These are phyloP conservation scores for Monodelphis domestica DNA, from an alignment of 2,797 vertebrate genomes.

Conservation along the genomic window DNA sequence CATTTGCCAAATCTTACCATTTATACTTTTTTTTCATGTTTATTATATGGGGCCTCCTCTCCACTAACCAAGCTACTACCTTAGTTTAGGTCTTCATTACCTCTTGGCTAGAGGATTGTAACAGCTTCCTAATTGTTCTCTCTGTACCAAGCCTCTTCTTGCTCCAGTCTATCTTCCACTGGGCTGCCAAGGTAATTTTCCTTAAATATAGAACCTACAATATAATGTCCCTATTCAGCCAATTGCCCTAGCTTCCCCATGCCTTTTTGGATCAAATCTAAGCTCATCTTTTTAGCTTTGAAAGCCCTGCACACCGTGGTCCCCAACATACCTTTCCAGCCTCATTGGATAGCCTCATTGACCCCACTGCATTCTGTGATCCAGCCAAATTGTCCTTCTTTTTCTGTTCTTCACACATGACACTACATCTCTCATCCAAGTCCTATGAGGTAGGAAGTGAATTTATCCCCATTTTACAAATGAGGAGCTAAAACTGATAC, in stretches of 20 bases:
- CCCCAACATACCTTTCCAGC: neutral
- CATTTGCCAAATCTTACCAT: neutral
- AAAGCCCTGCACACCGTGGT: neutral
- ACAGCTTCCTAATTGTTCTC: neutral
- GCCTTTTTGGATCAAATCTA: neutral
- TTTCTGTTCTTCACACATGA: neutral
- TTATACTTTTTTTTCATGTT: neutral
- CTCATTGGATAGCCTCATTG: neutral
- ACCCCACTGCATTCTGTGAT: neutral
- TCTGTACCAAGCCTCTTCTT: neutral
- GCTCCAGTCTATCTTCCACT: neutral
- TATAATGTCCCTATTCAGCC: neutral
- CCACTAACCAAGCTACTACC: neutral
- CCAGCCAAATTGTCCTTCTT: neutral
- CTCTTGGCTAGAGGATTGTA: neutral
- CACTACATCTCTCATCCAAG: neutral
- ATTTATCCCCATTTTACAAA: neutral
- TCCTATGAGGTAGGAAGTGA: neutral
- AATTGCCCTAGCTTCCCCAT: neutral
- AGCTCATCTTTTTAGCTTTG: neutral
- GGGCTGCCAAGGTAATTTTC: neutral
- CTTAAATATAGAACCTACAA: neutral
- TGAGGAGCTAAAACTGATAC: neutral
- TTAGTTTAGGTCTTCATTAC: neutral
- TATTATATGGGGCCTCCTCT: neutral